phyloP scores from a whole-genome alignment of 2,888 invertebrate genomes.

The Zeuzera pyrina region DNA sequence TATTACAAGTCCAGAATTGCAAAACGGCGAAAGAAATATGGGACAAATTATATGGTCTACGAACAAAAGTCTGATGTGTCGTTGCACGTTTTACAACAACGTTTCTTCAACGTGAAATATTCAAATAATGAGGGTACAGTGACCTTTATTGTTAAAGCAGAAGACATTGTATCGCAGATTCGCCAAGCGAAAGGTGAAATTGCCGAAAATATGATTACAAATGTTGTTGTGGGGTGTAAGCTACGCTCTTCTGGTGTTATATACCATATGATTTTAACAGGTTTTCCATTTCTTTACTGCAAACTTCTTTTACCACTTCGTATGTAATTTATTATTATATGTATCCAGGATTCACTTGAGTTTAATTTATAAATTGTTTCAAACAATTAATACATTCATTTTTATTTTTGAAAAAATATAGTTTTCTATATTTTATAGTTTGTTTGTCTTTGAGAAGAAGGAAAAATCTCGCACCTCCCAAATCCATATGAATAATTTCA shows the following conservation, averaged over 20 bases:
- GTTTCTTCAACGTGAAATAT: background rate
- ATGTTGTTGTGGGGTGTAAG: background rate
- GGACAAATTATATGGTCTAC: background rate
- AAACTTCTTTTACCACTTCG: background rate
- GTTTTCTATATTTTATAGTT: conserved; percentile 1
- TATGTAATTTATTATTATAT: background rate
- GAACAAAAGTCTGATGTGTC: background rate
- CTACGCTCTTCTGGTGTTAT: background rate
- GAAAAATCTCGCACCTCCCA: conserved; percentile 4
- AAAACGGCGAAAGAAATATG: background rate
- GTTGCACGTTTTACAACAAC: background rate
- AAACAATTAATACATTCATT: background rate
- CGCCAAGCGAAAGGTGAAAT: background rate
- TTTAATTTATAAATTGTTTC: background rate
- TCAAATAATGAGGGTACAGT: background rate
- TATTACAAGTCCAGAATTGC: background rate
- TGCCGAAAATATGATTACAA: background rate
- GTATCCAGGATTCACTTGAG: background rate
- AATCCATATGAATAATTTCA: conserved; percentile 5
- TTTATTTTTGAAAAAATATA: background rate
- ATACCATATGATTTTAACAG: background rate
- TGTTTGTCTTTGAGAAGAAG: conserved; percentile 7
- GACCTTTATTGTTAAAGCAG: background rate
- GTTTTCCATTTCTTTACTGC: background rate
- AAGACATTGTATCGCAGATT: background rate